Conservation (phyloP, 1,140 invertebrate genomes). For the Cydia fagiglandana region DNA sequence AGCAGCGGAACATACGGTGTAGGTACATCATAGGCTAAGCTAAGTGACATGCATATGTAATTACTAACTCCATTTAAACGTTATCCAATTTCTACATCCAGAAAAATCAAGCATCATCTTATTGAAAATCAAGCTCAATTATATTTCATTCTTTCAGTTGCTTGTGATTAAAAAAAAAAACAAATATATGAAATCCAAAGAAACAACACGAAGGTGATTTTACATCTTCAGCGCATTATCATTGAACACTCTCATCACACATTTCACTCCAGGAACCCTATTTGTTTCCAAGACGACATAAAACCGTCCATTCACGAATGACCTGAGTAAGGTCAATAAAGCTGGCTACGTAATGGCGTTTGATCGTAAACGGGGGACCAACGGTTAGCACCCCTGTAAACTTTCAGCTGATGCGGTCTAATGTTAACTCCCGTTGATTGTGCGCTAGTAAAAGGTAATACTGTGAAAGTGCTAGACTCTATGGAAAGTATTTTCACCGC, state of each 20-base stretch:
- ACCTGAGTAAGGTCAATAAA: constrained; percentile 29
- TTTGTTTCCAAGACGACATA: constrained; percentile 24
- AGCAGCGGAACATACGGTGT: no score
- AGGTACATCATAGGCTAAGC: no score
- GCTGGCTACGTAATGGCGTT: constrained; percentile 17
- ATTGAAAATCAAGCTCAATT: no score
- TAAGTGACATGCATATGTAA: no score
- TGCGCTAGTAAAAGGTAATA: neutral
- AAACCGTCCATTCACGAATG: constrained; percentile 27
- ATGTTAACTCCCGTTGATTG: constrained; percentile 16
- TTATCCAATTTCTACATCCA: no score
- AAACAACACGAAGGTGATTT: no score
- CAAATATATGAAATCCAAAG: no score
- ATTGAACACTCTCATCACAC: neutral
- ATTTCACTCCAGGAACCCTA: neutral
- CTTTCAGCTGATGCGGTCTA: constrained; percentile 30
- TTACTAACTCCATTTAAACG: no score
- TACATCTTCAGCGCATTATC: neutral
- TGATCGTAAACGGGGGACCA: constrained; percentile 23
- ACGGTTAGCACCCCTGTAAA: constrained; percentile 31
- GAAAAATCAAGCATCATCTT: no score
- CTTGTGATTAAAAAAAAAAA: no score
- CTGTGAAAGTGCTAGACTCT: neutral
- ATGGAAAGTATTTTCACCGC: neutral
- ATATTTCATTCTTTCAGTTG: no score